Conservation (phyloP, 35 echinoderm and acorn worm species). For the Anneissia japonica region DNA sequence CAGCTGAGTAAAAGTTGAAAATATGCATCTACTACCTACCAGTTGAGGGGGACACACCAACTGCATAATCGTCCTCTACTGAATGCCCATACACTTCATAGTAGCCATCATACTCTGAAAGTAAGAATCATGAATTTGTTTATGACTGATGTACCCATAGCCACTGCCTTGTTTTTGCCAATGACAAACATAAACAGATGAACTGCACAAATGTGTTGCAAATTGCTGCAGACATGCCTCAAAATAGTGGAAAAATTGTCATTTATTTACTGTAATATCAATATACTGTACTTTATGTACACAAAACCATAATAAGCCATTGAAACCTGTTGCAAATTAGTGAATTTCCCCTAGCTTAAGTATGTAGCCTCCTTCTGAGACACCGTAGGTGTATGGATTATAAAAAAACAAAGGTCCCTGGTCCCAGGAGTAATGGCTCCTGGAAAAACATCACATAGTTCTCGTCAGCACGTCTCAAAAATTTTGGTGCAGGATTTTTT, state of each 20-base stretch:
- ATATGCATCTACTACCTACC: too few relatives aligned
- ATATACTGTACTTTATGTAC: background rate
- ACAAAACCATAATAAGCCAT: background rate
- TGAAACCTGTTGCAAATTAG: too few relatives aligned
- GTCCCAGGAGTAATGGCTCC: too few relatives aligned
- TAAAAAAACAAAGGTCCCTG: too few relatives aligned
- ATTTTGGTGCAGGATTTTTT: too few relatives aligned
- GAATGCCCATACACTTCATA: slow-evolving; percentile 96
- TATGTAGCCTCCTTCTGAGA: too few relatives aligned
- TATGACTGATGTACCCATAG: background rate
- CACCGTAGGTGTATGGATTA: too few relatives aligned
- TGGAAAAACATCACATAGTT: too few relatives aligned
- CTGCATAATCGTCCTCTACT: slow-evolving; percentile 93
- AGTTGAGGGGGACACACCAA: slow-evolving; percentile 78
- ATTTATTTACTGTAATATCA: background rate
- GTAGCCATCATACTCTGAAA: slow-evolving; percentile 87
- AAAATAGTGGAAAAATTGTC: background rate
- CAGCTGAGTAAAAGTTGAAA: too few relatives aligned
- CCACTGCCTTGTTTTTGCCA: background rate
- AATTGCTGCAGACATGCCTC: background rate
- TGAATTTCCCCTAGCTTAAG: too few relatives aligned
- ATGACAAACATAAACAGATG: background rate
- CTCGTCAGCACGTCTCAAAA: too few relatives aligned
- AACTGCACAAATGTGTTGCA: background rate
- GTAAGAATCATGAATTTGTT: background rate